phyloP scores from a whole-genome alignment of 2,797 vertebrate species.

The Pseudochirops corinnae region DNA sequence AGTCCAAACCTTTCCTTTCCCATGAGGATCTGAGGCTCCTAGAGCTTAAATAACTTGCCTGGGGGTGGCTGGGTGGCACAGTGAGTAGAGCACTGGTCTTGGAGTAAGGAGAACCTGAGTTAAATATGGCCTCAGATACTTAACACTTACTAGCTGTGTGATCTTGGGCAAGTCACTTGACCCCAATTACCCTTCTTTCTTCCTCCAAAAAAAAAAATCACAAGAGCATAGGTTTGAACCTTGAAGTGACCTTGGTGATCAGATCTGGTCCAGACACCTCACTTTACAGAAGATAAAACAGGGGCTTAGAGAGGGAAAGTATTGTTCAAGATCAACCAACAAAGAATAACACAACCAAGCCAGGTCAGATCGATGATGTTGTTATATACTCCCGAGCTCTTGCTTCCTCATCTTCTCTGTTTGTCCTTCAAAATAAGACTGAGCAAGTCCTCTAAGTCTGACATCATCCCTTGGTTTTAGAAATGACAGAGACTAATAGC shows the following conservation, averaged over 20 bases:
- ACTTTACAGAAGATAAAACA: not conserved
- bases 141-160: too few species aligned
- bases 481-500: not conserved
- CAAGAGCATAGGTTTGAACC: not conserved
- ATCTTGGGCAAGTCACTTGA: too few species aligned
- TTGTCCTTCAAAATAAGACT: slow-evolving; percentile 14
- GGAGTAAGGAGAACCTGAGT: too few species aligned
- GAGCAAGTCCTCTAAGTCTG: not conserved
- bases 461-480: not conserved
- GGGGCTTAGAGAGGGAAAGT: not conserved
- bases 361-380: not conserved
- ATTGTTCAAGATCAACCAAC: not conserved
- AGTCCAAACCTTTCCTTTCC: not conserved
- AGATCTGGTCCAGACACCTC: not conserved
- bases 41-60: not conserved
- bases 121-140: too few species aligned
- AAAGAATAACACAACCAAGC: not conserved
- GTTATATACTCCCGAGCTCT: not conserved
- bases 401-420: slow-evolving; percentile 1
- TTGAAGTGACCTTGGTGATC: not conserved
- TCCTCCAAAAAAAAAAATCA: not conserved
- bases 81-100: too few species aligned
- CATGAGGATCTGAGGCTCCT: not conserved
- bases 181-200: too few species aligned
- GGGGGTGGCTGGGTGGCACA: too few species aligned